Conservation (phyloP, 1,140 invertebrate genomes). For the Scaptodrosophila lebanonensis region DNA sequence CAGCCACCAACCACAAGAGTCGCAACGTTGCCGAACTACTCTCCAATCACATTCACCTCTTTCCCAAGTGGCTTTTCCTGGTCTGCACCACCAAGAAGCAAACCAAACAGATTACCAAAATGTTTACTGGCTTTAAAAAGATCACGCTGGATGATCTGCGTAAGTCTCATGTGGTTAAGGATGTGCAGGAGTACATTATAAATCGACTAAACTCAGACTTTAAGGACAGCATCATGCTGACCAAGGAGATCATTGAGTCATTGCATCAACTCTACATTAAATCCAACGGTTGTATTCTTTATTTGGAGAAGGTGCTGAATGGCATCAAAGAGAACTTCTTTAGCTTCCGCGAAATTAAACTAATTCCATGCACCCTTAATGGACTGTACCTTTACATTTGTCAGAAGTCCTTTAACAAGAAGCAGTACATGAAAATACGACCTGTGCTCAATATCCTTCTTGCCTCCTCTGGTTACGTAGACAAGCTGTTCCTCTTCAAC, state of each 20-base stretch:
- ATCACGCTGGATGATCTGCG: conserved; percentile 92
- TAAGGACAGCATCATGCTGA: conserved; percentile 76
- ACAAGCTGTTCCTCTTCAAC: conserved; percentile 87
- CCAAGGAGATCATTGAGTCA: conserved; percentile 91
- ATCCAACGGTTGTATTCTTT: conserved; percentile 96
- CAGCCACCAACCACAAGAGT: conserved; percentile 78
- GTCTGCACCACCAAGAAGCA: conserved; percentile 93
- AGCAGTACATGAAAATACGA: conserved; percentile 88
- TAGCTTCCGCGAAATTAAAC: conserved; percentile 87
- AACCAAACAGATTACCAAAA: conserved; percentile 89
- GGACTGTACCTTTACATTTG: conserved; percentile 97
- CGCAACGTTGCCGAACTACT: conserved; percentile 90
- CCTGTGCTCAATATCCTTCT: conserved; percentile 92
- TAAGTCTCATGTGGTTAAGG: conserved; percentile 91
- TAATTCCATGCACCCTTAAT: conserved; percentile 96
- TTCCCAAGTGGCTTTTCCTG: conserved; percentile 94
- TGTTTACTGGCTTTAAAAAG: conserved; percentile 97
- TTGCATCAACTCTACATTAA: conserved; percentile 97
- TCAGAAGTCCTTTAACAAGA: conserved; percentile 92
- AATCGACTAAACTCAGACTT: conserved; percentile 90
- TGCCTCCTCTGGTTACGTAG: conserved; percentile 90
- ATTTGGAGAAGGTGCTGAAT: conserved; percentile 94
- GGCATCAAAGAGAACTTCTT: conserved; percentile 96
- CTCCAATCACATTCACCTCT: conserved; percentile 92
- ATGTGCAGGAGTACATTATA: conserved; percentile 97